Evolutionary conservation across 2,113 vertebrate genomes (phyloP), one percentile per base, ranked within the genome.

Genomic region (Podocnemis expansa): DNA sequence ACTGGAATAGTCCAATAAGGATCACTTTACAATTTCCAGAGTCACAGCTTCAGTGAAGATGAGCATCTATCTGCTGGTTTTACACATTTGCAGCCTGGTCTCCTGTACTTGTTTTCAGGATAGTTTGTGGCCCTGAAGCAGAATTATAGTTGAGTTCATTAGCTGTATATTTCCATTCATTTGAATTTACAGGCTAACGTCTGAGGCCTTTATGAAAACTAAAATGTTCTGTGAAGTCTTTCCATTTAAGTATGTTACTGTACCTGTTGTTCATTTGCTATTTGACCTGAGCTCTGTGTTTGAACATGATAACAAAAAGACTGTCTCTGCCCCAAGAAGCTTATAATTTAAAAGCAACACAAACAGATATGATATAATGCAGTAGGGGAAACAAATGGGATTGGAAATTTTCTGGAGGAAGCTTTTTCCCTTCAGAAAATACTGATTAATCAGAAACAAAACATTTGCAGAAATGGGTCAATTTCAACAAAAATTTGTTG

Each of bases 371-470:
- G 41, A 75, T 22, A 25, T 41, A 43, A 45, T 43, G 70, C 41
- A 45, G 10, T 27, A 43, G 73, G 73, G 38, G 85, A 76, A 24
- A n/a, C 60, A 87, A 55, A 49, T 80, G 27, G n/a, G 51, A 10
- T 58, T 87, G 78, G 29, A 89, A 80, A 21, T 6, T 1, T 52
- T 29, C 31, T 81, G 25, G 13, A 27, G 41, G 24, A 76, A 84
- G 47, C 19, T 29, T 41, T 91, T 93, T 75, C 25, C 82, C 27
- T 80, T 91, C 67, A 45, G 63, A 73, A 95, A 90, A 80, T 78
- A 70, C 9, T n/a, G 34, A 38, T 70, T 70, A 52, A 52, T 52
- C 51, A 52, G 17, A 52, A 17, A n/a, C 63, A 70, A 70, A 70
- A 70, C 34, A 34, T n/a, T 34, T 63, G 27, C 80, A 89, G n/a